These are phyloP conservation scores for Diorhabda elongata DNA, from an alignment of 1,140 invertebrate species.

Conservation along the genomic window DNA sequence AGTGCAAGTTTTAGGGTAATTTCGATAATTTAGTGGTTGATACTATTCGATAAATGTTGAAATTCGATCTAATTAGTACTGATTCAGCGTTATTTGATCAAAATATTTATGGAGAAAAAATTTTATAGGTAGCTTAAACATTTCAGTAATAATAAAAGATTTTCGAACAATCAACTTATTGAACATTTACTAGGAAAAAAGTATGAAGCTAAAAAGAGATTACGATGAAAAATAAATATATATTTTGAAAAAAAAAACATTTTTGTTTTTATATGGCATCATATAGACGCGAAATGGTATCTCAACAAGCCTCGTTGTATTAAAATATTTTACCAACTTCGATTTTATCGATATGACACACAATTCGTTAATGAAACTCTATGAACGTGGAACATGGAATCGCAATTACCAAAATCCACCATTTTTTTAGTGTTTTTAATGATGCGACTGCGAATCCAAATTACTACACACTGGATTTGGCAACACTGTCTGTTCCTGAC, in stretches of 20 bases:
- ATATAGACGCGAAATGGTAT: background rate
- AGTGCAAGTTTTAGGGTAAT: background rate
- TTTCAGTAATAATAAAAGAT: too few species aligned
- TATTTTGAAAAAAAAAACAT: background rate
- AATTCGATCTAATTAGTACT: background rate
- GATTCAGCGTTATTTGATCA: background rate
- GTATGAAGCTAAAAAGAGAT: background rate
- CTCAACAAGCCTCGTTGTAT: background rate
- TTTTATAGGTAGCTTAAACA: too few species aligned
- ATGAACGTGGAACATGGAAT: background rate
- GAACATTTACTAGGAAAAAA: background rate
- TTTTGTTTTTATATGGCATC: background rate
- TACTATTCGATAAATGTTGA: background rate
- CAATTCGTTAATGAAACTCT: background rate
- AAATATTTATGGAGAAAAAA: background rate
- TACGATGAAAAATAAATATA: background rate
- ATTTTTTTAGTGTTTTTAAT: background rate
- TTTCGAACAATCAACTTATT: too few species aligned
- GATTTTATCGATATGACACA: background rate
- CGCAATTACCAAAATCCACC: constrained; percentile 4
- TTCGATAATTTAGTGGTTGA: background rate
- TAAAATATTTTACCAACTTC: background rate
- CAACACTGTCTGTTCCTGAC: too few species aligned
- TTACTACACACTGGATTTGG: too few species aligned
- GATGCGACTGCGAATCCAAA: too few species aligned